Evolutionary conservation across 2,113 vertebrate genomes (phyloP).

Genomic region (Seriola rivoliana): DNA sequence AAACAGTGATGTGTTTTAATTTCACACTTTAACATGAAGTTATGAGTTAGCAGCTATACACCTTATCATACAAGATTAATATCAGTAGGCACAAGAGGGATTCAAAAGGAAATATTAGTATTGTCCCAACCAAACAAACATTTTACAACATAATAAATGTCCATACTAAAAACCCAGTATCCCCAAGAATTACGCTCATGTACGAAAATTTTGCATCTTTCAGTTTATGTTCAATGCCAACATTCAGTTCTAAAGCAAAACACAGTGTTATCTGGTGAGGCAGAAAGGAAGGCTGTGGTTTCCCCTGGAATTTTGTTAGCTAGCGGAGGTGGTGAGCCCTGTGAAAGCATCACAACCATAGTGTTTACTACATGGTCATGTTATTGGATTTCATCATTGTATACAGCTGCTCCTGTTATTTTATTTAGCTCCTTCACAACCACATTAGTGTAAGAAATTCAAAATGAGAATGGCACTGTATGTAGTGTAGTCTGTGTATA

Average conservation of each 20-base stretch:
- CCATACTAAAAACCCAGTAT: not conserved
- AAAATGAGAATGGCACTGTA: not conserved
- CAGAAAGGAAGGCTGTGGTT: not conserved
- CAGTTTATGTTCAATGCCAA: not conserved
- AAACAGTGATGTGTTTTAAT: not conserved
- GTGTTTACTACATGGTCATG: not conserved
- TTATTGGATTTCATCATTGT: not conserved
- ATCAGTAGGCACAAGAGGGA: not conserved
- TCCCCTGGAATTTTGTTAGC: no score
- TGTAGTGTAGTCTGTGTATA: not conserved
- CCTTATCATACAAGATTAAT: not conserved
- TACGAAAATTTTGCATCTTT: not conserved
- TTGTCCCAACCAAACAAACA: not conserved
- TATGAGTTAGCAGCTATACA: not conserved
- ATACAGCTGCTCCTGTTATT: not conserved
- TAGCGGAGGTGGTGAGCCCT: no score
- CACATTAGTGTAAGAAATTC: not conserved
- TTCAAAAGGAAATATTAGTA: not conserved
- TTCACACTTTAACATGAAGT: not conserved
- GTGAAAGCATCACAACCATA: not conserved
- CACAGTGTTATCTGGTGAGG: not conserved
- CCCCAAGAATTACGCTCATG: not conserved
- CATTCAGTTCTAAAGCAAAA: slow-evolving; percentile 1
- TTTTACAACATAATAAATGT: not conserved
- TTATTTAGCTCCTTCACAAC: not conserved